Conservation (phyloP, 2,113 vertebrate genomes). For the Athene noctua region DNA sequence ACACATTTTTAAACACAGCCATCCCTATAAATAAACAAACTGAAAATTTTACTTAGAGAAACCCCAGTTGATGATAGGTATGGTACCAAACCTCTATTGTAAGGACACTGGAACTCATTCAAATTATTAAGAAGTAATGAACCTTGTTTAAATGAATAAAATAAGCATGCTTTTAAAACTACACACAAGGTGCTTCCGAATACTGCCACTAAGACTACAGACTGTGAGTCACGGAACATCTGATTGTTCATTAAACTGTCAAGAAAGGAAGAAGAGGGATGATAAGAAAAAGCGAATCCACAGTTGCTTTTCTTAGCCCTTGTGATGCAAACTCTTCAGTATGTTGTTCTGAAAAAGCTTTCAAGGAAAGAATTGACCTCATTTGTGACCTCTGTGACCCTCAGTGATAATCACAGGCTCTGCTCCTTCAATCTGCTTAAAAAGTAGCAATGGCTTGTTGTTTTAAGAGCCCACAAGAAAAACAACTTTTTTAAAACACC, state of each 20-base stretch:
- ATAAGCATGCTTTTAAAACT: not conserved
- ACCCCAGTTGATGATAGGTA: not conserved
- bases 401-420: not conserved
- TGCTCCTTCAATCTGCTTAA: not conserved
- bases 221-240: not conserved
- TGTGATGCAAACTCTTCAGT: not conserved
- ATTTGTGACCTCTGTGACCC: not conserved
- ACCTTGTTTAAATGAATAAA: not conserved
- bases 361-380: not conserved
- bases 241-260: not conserved
- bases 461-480: not conserved
- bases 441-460: not conserved
- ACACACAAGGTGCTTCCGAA: not conserved
- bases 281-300: not conserved
- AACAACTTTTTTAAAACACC: not conserved
- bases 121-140: not conserved
- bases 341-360: not conserved
- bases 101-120: not conserved
- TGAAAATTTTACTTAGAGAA: not conserved
- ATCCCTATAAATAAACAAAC: not conserved
- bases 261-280: not conserved
- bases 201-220: not conserved
- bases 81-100: not conserved
- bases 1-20: not conserved
- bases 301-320: not conserved